Evolutionary conservation across 1,140 invertebrate species (phyloP).

Genomic region (Macrobrachium nipponense): DNA sequence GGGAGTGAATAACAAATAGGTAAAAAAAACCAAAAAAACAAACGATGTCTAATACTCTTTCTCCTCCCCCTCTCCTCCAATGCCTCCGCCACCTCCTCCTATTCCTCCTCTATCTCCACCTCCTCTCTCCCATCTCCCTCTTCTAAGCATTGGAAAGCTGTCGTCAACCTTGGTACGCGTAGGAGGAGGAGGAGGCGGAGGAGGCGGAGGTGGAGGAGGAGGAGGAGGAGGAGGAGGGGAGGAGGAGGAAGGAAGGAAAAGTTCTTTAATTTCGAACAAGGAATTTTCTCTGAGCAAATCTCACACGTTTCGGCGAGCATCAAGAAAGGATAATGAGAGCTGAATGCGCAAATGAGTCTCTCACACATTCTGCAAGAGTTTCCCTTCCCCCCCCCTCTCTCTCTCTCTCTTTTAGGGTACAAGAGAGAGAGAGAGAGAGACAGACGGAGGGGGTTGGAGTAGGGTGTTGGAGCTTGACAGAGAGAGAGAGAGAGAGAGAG

Average conservation of each 20-base stretch:
- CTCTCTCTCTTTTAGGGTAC: neutral
- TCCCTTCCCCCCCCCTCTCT: neutral
- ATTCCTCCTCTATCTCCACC: neutral
- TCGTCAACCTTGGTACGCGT: too few species aligned
- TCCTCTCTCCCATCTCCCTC: neutral
- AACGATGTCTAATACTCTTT: neutral
- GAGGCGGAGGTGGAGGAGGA: too few species aligned
- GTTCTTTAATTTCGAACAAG: neutral
- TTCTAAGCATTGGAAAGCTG: neutral
- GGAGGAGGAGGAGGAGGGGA: too few species aligned
- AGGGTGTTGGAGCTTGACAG: neutral
- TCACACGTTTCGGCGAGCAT: neutral
- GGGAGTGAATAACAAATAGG: too few species aligned
- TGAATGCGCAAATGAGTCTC: neutral
- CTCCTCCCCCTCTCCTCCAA: slow-evolving; percentile 3
- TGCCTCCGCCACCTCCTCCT: neutral
- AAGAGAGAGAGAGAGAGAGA: slow-evolving; percentile 9
- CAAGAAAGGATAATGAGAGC: too few species aligned
- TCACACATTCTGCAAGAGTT: slow-evolving; percentile 5
- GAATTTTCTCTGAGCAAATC: neutral
- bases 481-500: too few species aligned
- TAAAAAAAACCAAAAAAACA: too few species aligned
- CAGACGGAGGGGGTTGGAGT: neutral
- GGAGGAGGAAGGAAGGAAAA: too few species aligned
- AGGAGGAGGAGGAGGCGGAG: too few species aligned